Conservation (phyloP, 2,888 invertebrate genomes). For the Drosophila tanythrix region DNA sequence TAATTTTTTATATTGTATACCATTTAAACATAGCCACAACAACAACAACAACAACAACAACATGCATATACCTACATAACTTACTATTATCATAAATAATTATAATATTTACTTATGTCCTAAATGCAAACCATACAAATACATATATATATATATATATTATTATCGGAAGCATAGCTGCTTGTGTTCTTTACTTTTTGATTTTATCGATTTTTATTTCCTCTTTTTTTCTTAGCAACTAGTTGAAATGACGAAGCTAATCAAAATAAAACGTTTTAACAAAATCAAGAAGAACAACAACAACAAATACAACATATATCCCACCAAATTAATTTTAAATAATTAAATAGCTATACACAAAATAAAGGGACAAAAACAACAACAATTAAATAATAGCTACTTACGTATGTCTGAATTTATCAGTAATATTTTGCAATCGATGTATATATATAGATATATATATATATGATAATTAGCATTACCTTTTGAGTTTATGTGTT, state of each 20-base stretch:
- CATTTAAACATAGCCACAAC: constrained; percentile 51
- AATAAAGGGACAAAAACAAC: constrained; percentile 25
- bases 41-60: constrained; percentile 13
- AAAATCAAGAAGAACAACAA: constrained; percentile 49
- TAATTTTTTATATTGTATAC: constrained; percentile 49
- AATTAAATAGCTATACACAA: constrained; percentile 49
- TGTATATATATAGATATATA: not conserved
- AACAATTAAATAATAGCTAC: constrained; percentile 39
- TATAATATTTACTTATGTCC: constrained; percentile 64
- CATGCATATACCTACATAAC: constrained; percentile 41
- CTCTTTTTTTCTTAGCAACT: constrained; percentile 3
- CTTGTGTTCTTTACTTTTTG: constrained; percentile 17
- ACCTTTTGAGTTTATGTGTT: constrained; percentile 10
- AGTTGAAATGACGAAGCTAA: constrained; percentile 25
- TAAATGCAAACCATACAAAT: constrained; percentile 55
- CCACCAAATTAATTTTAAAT: constrained; percentile 78
- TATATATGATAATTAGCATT: constrained; percentile 26
- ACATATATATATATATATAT: constrained; percentile 49
- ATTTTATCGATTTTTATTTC: not conserved
- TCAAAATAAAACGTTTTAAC: constrained; percentile 34
- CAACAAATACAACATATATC: constrained; percentile 80
- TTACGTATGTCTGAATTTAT: constrained; percentile 12
- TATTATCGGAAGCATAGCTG: constrained; percentile 51
- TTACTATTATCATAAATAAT: constrained; percentile 65
- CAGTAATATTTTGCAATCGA: constrained; percentile 31